Evolutionary conservation across 2,888 invertebrate genomes (phyloP), one percentile per base, ranked within the genome.

Genomic region (Phortica okadai): DNA sequence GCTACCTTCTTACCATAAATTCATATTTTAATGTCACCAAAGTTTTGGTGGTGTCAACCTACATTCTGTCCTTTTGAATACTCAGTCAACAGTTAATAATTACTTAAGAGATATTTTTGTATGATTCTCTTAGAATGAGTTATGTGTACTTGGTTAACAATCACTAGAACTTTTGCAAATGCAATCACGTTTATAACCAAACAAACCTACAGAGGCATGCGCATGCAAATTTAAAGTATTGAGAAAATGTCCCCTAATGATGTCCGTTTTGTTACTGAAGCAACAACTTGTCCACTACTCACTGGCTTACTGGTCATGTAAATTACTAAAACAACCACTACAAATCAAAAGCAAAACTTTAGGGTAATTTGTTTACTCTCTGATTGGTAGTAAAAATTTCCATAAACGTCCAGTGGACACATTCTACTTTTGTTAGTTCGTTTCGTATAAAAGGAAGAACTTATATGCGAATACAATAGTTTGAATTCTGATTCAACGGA

Each of bases 371-470:
- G 25, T 50, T 54, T 66, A 45, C 4, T 56, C 66, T 45, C 25
- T 56, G 33, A 58, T 25, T 50, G 50, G 75, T 73, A 50, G 74
- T 77, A 83, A 85, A 59, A 59, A 59, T 59, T 59, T 16, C 59
- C 59, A 59, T 59, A 59, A 59, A 25, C 7, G 8, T 59, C 8
- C 14, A 59, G 16, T 14, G 59, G 59, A 10, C 45, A 10, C 10
- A 45, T 45, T 45, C 10, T 45, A 8, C 6, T n/a, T 59, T 54
- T 50, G 10, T 54, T 3, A n/a, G n/a, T 14, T 54, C 54, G 54
- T 54, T 3, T 54, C 54, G 54, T 54, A n/a, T n/a, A 11, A 56
- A 56, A 56, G 5, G 11, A 56, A 14, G n/a, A 0, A 56, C n/a
- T 54, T 54, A 2, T 6, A 56, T 56, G n/a, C 21, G 1, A 21